Conservation (phyloP, 1,140 invertebrate species). For the Drosophila setifemur region DNA sequence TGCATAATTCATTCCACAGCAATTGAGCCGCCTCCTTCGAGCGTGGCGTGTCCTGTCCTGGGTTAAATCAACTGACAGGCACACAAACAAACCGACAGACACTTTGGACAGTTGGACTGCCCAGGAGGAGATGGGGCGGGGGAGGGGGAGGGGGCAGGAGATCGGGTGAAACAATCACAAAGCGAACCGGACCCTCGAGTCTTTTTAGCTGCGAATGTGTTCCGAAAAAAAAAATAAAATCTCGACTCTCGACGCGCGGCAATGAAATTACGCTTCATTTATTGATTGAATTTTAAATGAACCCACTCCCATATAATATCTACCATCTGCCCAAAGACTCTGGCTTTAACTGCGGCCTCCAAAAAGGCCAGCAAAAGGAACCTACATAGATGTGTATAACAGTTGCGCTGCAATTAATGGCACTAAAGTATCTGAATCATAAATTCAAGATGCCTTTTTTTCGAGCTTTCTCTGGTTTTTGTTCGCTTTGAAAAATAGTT, state of each 20-base stretch:
- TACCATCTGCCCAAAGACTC: background rate
- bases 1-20: slow-evolving; percentile 42
- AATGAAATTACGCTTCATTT: slow-evolving; percentile 71
- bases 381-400: background rate
- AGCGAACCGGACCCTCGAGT: slow-evolving; percentile 32
- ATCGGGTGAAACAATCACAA: slow-evolving; percentile 27
- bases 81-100: slow-evolving; percentile 30
- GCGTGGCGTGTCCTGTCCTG: slow-evolving; percentile 11
- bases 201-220: slow-evolving; percentile 32
- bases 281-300: slow-evolving; percentile 78
- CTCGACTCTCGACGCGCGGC: slow-evolving; percentile 42
- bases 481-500: too few relatives aligned
- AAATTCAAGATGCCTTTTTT: too few relatives aligned
- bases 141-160: too few relatives aligned
- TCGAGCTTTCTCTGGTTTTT: too few relatives aligned
- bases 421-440: background rate
- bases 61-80: slow-evolving; percentile 3
- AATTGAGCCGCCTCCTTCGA: slow-evolving; percentile 40
- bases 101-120: slow-evolving; percentile 32
- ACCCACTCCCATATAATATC: slow-evolving; percentile 6
- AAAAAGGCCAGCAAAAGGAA: slow-evolving; percentile 3
- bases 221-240: slow-evolving; percentile 46
- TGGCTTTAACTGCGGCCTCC: slow-evolving; percentile 21
- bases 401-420: background rate
- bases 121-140: too few relatives aligned